A percentile compares a stretch with the other conserved stretches of the same genome.
Conservation (phyloP, 2,113 vertebrate species). For the Siniperca chuatsi region DNA sequence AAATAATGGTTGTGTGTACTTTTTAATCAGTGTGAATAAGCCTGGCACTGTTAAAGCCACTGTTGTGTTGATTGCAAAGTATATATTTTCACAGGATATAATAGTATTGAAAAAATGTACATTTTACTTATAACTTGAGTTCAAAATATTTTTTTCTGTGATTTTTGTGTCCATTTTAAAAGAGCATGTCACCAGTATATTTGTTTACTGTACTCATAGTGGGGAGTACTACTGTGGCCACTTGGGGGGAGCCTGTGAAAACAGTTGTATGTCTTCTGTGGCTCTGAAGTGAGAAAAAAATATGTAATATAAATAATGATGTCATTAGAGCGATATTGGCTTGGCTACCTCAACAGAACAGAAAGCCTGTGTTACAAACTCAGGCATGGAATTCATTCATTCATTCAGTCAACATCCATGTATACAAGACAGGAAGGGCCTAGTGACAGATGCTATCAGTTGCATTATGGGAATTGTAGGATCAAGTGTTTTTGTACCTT, state of each 20-base stretch:
- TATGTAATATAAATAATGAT: too few species aligned
- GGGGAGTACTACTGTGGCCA: too few species aligned
- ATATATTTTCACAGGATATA: background rate
- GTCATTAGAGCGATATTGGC: too few species aligned
- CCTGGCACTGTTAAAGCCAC: background rate
- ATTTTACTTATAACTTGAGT: background rate
- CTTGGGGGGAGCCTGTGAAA: too few species aligned
- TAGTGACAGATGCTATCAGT: background rate
- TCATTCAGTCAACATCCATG: too few species aligned
- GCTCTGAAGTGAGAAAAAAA: too few species aligned
- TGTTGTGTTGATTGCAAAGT: background rate
- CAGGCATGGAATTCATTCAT: too few species aligned
- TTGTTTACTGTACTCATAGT: background rate
- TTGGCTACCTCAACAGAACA: too few species aligned
- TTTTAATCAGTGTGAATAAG: background rate
- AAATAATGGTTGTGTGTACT: background rate
- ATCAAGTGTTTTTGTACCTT: background rate
- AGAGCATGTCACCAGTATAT: background rate
- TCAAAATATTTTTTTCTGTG: background rate
- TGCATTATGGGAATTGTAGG: background rate
- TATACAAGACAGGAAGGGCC: background rate
- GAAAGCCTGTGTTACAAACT: too few species aligned
- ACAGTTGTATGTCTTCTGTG: too few species aligned
- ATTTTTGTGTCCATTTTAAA: background rate
- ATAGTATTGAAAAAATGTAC: too few species aligned